These are phyloP conservation scores for Malurus splendens DNA, from an alignment of 2,797 vertebrate species.

Conservation along the genomic window DNA sequence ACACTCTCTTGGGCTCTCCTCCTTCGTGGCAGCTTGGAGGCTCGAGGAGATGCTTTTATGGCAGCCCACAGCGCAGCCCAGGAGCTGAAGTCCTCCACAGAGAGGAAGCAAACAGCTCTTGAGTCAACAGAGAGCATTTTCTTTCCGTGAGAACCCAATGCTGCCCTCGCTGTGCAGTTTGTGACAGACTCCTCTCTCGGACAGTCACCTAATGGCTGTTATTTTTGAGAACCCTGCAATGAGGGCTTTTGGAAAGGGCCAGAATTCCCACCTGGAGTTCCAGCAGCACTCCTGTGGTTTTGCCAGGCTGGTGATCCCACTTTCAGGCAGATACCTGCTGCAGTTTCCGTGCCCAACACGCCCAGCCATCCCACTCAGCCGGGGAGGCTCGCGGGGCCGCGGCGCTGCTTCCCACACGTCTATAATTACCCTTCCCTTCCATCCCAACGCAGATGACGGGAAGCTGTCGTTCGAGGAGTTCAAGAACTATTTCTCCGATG, in stretches of 20 bases:
- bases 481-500: conserved; percentile 91
- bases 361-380: neutral
- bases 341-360: neutral
- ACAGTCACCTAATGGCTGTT: neutral
- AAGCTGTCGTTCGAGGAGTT: conserved; percentile 97
- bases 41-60: neutral
- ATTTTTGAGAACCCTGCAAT: neutral
- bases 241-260: neutral
- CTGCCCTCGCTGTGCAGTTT: neutral
- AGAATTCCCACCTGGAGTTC: neutral
- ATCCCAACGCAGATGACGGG: conserved; percentile 83
- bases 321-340: neutral
- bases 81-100: neutral
- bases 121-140: neutral
- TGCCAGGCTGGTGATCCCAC: neutral
- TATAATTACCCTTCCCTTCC: conserved; percentile 21
- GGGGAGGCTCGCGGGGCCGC: neutral
- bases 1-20: neutral
- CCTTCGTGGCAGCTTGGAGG: neutral
- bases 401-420: neutral
- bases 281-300: neutral
- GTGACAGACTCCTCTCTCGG: neutral
- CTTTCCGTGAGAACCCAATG: neutral
- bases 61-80: neutral
- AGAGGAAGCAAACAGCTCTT: neutral